A percentile compares a stretch with the other conserved stretches of the same genome.
Conservation (phyloP, 2,113 vertebrate genomes). For the Gnathonemus longibarbis region DNA sequence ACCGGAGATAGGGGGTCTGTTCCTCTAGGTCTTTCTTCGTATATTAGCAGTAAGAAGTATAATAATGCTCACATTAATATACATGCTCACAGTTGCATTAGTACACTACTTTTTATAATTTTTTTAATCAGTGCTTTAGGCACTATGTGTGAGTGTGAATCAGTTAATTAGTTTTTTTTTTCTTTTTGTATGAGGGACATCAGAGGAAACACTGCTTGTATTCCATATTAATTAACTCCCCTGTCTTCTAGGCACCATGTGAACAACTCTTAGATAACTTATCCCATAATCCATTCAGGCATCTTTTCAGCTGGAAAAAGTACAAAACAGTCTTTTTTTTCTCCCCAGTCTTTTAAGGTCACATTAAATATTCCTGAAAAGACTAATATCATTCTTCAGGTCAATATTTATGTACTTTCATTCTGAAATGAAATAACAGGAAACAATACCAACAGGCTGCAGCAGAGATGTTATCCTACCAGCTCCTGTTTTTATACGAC, state of each 20-base stretch:
- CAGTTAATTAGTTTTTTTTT: constrained; percentile 14
- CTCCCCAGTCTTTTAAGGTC: constrained; percentile 1
- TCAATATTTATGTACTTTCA: constrained; percentile 10
- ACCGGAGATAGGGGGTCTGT: neutral
- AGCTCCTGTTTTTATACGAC: neutral
- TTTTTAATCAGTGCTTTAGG: neutral
- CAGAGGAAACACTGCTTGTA: neutral
- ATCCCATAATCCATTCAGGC: constrained; percentile 25
- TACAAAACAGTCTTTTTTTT: neutral
- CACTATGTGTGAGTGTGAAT: constrained; percentile 2
- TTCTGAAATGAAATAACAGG: neutral
- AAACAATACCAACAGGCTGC: neutral
- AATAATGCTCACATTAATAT: neutral
- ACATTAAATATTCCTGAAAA: constrained; percentile 7
- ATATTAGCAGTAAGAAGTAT: neutral
- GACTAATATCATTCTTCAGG: constrained; percentile 12
- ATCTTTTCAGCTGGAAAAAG: neutral
- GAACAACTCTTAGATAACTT: constrained; percentile 29
- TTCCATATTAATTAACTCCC: constrained; percentile 22
- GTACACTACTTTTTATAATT: neutral
- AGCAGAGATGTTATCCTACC: neutral
- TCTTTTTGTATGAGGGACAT: neutral
- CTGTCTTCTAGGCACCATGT: constrained; percentile 19
- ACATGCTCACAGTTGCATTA: neutral
- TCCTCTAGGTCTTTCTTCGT: neutral